Evolutionary conservation across 2,797 vertebrate species (phyloP), one percentile per base, ranked within the genome.

Genomic region (Chaetodon trifasciatus): DNA sequence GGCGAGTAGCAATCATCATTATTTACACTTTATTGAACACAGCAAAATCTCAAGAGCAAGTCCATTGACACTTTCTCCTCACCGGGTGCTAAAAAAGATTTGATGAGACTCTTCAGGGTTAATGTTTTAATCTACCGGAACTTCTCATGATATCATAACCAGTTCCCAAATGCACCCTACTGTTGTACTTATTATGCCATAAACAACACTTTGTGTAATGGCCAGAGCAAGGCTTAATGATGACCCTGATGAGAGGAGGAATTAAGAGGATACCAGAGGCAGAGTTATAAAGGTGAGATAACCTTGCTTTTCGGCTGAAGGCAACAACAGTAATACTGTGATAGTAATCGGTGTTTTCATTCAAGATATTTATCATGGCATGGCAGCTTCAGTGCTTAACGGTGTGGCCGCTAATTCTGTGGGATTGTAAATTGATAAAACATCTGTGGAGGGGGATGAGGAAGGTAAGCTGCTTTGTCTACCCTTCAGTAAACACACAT

Each of bases 271-370:
- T 79, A 74, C 64, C 78, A 70, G 35, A 63, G 71, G 81, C 74
- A 44, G 37, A 19, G 53, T 40, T 71, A 52, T 68, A 57, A 62
- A 86, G 64, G 66, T 70, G 69, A 79, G 82, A 88, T 90, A 87
- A 91, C 82, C 79, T 89, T 85, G 86, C 84, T 74, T 57, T 75
- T 81, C 11, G 13, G 32, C 65, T 70, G 42, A 40, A 80, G 70
- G 79, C 65, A 74, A 76, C 79, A 81, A 78, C 69, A 71, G 77
- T 69, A 79, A 81, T 70, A 8, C 62, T 5, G 32, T 0, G 88
- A 92, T 91, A 77, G 81, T 46, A 50, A 94, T 92, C 90, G 74
- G 81, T 79, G 81, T 71, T 90, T 89, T 83, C 47, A 85, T 80
- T 85, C 35, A 16, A 70, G 86, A 84, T 90, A 84, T 89, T 81